Evolutionary conservation across 2,888 invertebrate genomes (phyloP).

Genomic region (Hemicrepidius hirtus): DNA sequence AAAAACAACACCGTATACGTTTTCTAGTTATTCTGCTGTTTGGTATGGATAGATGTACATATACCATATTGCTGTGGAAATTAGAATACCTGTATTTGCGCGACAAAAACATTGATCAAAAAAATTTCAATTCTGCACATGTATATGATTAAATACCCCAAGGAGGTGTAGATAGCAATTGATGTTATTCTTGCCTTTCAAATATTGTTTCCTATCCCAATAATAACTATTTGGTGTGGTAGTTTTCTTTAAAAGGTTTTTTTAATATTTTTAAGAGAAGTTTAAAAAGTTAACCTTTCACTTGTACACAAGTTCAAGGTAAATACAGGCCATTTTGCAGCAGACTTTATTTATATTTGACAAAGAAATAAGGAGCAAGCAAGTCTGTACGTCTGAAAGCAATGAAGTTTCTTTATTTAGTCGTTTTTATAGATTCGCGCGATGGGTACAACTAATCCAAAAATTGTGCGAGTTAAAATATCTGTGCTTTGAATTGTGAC

Average conservation of each 20-base stretch:
- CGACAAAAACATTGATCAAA: no score
- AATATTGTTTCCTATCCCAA: no score
- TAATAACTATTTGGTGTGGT: no score
- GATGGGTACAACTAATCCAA: background rate
- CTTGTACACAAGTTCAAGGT: background rate
- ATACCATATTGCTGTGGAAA: no score
- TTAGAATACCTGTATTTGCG: no score
- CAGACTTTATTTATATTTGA: conserved; percentile 20
- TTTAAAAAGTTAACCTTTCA: background rate
- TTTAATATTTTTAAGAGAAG: background rate
- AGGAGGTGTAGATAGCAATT: no score
- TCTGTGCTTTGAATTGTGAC: conserved; percentile 50
- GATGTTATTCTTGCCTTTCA: no score
- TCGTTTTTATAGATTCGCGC: background rate
- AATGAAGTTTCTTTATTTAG: background rate
- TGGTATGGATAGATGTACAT: no score
- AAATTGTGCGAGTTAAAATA: conserved; percentile 25
- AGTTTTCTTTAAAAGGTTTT: no score
- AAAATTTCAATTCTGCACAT: background rate
- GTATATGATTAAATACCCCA: background rate
- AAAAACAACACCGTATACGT: no score
- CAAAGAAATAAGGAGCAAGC: conserved; percentile 16
- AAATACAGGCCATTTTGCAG: conserved; percentile 13
- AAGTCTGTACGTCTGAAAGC: background rate
- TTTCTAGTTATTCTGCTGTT: no score